Evolutionary conservation across 2,113 vertebrate species (phyloP).

Genomic region (Campylomormyrus tamandua): DNA sequence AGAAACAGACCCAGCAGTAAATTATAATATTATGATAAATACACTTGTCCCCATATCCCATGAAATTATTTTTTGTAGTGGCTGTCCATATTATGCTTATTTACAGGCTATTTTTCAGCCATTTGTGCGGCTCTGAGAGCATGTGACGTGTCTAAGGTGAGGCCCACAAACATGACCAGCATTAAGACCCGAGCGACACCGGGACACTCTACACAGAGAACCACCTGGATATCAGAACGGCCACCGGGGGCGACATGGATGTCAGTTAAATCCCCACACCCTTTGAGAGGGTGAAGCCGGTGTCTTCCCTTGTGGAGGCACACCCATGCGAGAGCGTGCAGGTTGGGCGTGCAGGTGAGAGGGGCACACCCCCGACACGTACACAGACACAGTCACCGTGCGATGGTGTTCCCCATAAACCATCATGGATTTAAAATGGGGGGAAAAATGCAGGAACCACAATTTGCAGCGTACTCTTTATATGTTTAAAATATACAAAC

Average conservation of each 20-base stretch:
- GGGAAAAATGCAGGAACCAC: not conserved
- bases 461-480: slow-evolving; percentile 41
- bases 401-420: not conserved
- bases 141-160: not conserved
- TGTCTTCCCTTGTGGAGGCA: not conserved
- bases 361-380: not conserved
- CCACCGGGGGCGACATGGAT: not conserved
- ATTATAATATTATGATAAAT: slow-evolving; percentile 2
- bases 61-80: not conserved
- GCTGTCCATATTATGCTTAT: not conserved
- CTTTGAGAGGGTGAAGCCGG: not conserved
- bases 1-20: not conserved
- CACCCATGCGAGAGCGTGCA: not conserved
- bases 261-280: not conserved
- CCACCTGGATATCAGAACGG: not conserved
- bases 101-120: not conserved
- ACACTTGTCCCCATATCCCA: not conserved
- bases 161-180: not conserved
- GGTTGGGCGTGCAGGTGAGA: not conserved
- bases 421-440: not conserved
- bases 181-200: not conserved
- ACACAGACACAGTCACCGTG: not conserved
- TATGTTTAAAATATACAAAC: slow-evolving; percentile 72
- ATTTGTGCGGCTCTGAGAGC: not conserved
- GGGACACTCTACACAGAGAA: not conserved